Base-by-base conservation (phyloP, 2,797 vertebrate genomes). In the Anas acuta region DNA sequence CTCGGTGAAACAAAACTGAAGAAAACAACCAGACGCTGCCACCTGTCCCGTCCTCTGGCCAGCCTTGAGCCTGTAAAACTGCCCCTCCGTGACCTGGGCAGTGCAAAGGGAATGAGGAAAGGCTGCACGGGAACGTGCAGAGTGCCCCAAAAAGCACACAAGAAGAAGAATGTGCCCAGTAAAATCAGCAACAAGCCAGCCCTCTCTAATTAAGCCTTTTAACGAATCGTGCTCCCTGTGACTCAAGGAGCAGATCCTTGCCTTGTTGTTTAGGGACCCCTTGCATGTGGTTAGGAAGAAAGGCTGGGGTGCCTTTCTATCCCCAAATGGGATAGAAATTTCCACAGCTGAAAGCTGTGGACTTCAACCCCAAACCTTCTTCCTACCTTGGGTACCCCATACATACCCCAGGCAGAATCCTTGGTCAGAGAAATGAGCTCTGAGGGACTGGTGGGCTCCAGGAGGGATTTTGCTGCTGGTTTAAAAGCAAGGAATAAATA, bases 51-150 rank as follows among this genome's bases (percentile, higher is more conserved):
- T 67, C 30, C 32, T 37, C 87, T 65, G n/a, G 30, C 61, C 58
- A 76, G 41, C 77, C 28, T 22, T 51, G 43, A 71, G 9, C 11
- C 37, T 0, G 0, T 53, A 51, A 66, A 84, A 32, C 11, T 1
- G 67, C 76, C 37, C 7, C 6, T 16, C n/a, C 10, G 16, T 0
- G 2, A 82, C 61, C 33, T 37, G 17, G 2, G 20, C 5, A 35
- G 51, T 4, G n/a, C 79, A 61, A 57, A 72, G 66, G 82, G 15
- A 30, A 67, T 73, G 19, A 22, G 74, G 39, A 66, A 73, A 74
- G 21, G 53, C 39, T 79, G 37, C 23, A 49, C 15, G 53, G 11
- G 12, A 23, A 14, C 4, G 15, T 2, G 1, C 28, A 0, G 0
- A 64, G 51, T 26, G 8, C 23, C 33, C 23, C 37, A 49, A 0